Base-by-base conservation (phyloP, 2,888 invertebrate genomes). In the Eristalis pertinax region DNA sequence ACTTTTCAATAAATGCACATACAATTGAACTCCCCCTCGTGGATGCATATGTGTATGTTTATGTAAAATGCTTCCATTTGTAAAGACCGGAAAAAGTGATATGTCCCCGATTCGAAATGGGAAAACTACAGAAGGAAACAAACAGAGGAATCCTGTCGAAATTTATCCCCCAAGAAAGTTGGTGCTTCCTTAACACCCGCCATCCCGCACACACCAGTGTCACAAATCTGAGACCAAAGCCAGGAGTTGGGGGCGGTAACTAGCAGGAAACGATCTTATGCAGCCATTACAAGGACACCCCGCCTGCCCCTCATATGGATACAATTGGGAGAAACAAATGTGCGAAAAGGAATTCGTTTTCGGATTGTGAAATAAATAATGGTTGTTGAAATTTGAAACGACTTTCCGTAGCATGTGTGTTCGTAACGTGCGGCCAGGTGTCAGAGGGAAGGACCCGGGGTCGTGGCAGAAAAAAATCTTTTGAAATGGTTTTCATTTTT, bases 41-140 rank as follows among this genome's bases (percentile, higher is more conserved):
- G 43, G 43, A n/a, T 7, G n/a, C 15, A 19, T 7, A 19, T 50
- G 50, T 50, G 50, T 13, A 13, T 50, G 50, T 19, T 19, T 50
- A 72, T 65, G 72, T 87, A 4, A 84, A 87, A 87, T 87, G 84
- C 84, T 87, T 83, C 79, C 83, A 82, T 82, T 73, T 69, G 38
- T 22, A 8, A 32, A 19, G 41, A 64, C 73, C 65, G 56, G 77
- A 75, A 74, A 32, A 73, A 78, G 78, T 78, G 82, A 78, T 83
- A 83, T 78, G 83, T 83, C 70, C 70, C 41, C 75, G 62, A 78
- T 74, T 76, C 56, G 70, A 69, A 73, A 70, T 67, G 68, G 29
- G 35, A 43, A 77, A 83, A 75, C 65, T 70, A 75, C 63, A 58
- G 29, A 43, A 8, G 29, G 22, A 67, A 56, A 68, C 41, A 29